Evolutionary conservation across 1,140 invertebrate genomes (phyloP), one percentile per base, ranked within the genome.

Genomic region (Cherax quadricarinatus): DNA sequence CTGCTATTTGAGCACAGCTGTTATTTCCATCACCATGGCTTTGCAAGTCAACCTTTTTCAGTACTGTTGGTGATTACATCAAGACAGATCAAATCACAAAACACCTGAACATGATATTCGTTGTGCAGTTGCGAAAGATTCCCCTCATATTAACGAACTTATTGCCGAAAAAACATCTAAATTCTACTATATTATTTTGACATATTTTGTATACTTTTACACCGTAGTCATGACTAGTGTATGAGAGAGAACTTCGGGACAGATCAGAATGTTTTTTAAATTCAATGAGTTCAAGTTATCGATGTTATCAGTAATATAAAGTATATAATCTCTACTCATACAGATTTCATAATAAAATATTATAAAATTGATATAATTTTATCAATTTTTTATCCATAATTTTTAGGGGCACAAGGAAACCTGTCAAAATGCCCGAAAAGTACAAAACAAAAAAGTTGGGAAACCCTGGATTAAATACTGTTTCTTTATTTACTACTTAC

Each of bases 331-430:
- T 48, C 30, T 83, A 24, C 9, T 5, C 81, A 83, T 83, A 83
- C 81, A 83, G 81, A 1, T 83, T 83, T 83, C 81, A 83, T 83
- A 83, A 83, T 83, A 48, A 83, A 83, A 83, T 41, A 49, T 1
- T 51, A 62, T 57, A 84, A 84, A 57, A 84, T 84, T 12, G 60
- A 60, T 84, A 41, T 41, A 41, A 41, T 1, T 60, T 84, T 21
- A 84, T 84, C 82, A 60, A 16, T 60, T 84, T 84, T 84, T 53
- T 18, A 84, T 60, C 51, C 53, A 62, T 84, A 84, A 57, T 84
- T 84, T 14, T 41, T 41, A 41, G 30, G 30, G 30, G 30, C 2
- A 41, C 30, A 41, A 1, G 30, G 30, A 2, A 41, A 84, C 5
- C 82, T 84, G 14, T 84, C 49, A 60, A 53, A 84, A 84, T 84